Evolutionary conservation across 1,140 invertebrate species (phyloP).

Genomic region (Pissodes strobi): DNA sequence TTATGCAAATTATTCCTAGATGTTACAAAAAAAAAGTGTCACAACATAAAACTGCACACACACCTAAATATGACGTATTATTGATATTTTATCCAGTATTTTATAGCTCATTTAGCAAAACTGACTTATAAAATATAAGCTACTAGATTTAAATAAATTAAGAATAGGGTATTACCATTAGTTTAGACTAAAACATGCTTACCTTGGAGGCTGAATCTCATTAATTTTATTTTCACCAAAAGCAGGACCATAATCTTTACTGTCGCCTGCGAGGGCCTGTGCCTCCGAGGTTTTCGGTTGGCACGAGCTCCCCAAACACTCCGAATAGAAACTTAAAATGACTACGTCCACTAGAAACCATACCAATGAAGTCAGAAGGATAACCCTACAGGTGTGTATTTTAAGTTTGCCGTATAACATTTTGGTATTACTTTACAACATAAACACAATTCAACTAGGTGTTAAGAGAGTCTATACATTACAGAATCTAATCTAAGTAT

Average conservation of each 20-base stretch:
- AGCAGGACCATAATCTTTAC: conserved; percentile 24
- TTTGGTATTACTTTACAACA: conserved; percentile 48
- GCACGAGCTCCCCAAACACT: conserved; percentile 80
- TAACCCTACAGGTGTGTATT: conserved; percentile 92
- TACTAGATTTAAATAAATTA: no score
- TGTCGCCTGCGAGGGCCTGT: conserved; percentile 11
- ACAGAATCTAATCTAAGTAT: conserved; percentile 22
- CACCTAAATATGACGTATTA: no score
- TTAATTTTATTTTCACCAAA: conserved; percentile 30
- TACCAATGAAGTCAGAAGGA: conserved; percentile 90
- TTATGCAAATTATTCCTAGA: no score
- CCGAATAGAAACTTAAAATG: conserved; percentile 91
- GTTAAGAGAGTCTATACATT: conserved; percentile 10
- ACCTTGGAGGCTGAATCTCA: conserved; percentile 18
- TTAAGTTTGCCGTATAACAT: conserved; percentile 86
- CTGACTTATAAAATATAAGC: no score
- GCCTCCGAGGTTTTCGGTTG: conserved; percentile 58
- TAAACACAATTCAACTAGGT: neutral
- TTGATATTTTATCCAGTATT: no score
- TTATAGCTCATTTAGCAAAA: no score
- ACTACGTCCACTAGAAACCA: conserved; percentile 94
- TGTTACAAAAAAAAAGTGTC: no score
- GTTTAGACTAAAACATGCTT: conserved; percentile 15
- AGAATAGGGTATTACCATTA: no score
- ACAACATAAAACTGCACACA: no score